Conservation (phyloP, 2,797 vertebrate genomes). For the Sebastes taczanowskii region DNA sequence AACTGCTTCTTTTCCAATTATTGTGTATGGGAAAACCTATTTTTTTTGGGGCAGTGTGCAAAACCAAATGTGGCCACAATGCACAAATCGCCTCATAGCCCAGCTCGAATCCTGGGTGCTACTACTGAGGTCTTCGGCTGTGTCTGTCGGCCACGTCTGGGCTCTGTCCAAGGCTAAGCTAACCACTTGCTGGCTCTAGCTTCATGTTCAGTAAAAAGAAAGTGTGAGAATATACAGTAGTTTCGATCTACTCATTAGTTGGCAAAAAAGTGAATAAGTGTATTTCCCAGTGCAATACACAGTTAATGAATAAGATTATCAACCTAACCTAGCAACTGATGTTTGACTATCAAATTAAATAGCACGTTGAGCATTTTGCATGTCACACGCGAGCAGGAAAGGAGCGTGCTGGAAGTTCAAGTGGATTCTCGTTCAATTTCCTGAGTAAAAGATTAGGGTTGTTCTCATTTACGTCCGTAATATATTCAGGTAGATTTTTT, state of each 20-base stretch:
- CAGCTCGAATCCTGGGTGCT: no score
- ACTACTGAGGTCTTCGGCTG: background rate
- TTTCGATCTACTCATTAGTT: background rate
- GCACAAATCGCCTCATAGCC: no score
- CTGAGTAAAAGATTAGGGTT: background rate
- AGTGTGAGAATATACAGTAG: no score
- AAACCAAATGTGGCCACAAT: background rate
- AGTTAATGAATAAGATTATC: background rate
- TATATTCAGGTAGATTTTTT: constrained; percentile 11
- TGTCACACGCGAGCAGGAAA: background rate
- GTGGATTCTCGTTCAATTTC: constrained; percentile 18
- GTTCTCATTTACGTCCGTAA: constrained; percentile 1
- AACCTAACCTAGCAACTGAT: background rate
- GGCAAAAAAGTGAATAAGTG: background rate
- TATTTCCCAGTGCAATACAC: background rate
- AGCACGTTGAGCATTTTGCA: background rate
- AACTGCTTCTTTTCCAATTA: background rate
- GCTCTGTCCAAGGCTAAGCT: background rate
- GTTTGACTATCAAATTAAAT: background rate
- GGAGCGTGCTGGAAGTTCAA: background rate
- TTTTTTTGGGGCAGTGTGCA: background rate
- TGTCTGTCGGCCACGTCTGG: background rate
- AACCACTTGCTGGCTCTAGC: background rate
- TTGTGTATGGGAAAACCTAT: background rate
- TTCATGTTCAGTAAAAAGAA: background rate